Percentiles rank a stretch among this genome's conserved stretches.
Evolutionary conservation across 2,113 vertebrate species (phyloP).

Genomic region (Seriola rivoliana): DNA sequence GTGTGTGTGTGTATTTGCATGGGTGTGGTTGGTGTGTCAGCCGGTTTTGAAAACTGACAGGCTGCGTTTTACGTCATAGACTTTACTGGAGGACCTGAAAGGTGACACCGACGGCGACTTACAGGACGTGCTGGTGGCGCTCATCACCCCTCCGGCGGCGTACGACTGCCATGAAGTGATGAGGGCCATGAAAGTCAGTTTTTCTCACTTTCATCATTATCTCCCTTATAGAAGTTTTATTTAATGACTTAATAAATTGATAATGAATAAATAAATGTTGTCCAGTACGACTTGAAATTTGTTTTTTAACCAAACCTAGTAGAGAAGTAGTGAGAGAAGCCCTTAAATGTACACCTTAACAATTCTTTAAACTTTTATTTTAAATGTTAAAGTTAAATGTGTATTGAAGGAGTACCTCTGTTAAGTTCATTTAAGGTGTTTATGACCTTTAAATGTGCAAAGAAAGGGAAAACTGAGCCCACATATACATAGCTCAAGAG

Average conservation of each 20-base stretch:
- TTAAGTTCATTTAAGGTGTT: no score
- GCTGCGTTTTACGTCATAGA: slow-evolving; percentile 61
- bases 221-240: background rate
- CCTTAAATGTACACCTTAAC: no score
- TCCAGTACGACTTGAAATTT: no score
- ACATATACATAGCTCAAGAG: no score
- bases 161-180: slow-evolving; percentile 86
- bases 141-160: slow-evolving; percentile 79
- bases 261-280: no score
- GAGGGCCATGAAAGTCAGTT: slow-evolving; percentile 82
- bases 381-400: no score
- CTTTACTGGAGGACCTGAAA: slow-evolving; percentile 85
- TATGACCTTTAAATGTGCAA: no score
- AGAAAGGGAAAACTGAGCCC: no score
- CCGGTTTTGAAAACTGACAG: background rate
- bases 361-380: no score
- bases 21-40: background rate
- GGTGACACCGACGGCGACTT: slow-evolving; percentile 85
- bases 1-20: background rate
- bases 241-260: background rate
- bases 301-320: no score
- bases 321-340: no score
- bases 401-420: no score
- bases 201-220: background rate
- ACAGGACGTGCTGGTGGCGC: slow-evolving; percentile 80